Evolutionary conservation across 2,113 vertebrate species (phyloP), one percentile per base, ranked within the genome.

Genomic region (Lutjanus erythropterus): DNA sequence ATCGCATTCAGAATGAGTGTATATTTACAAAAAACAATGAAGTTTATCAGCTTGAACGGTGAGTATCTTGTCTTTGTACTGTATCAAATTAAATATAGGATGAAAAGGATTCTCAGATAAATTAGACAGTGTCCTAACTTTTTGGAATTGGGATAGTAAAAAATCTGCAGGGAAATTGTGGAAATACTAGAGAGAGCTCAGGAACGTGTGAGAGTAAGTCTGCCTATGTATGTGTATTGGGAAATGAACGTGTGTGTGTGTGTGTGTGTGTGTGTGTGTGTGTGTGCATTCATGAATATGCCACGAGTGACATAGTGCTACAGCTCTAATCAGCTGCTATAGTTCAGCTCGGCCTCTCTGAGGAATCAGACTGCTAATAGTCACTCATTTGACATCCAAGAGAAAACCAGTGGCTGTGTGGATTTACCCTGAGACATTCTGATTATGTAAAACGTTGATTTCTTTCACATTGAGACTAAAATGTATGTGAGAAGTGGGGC

Each of bases 241-340:
- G 62, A 27, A 25, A 29, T n/a, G n/a, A n/a, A n/a, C n/a, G 9
- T 9, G 18, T 31, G 27, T 2, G 5, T 16, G 18, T 66, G 18
- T 55, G 55, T 62, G 39, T 2, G 18, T n/a, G 15, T n/a, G 50
- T 16, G 9, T 9, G 11, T 31, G 27, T 4, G 9, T n/a, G 18
- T 66, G 18, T 55, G 55, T 64, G 41, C 33, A 14, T 44, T 60
- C 71, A 67, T 71, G 60, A 85, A 39, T 64, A 72, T 53, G 19
- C 59, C 66, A 78, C 66, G 46, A 78, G 27, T 12, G 35, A 70
- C 23, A 15, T 65, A n/a, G n/a, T 58, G 73, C 62, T 31, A 11
- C 31, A 35, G 25, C 73, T 71, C 35, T 53, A 79, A 72, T 76
- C 71, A 76, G 75, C 71, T 73, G 67, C 52, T 70, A 42, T 29